Percentiles rank a stretch among this genome's conserved stretches.
These are phyloP conservation scores for Chiloscyllium plagiosum DNA, from an alignment of 2,113 vertebrate genomes.

Conservation along the genomic window DNA sequence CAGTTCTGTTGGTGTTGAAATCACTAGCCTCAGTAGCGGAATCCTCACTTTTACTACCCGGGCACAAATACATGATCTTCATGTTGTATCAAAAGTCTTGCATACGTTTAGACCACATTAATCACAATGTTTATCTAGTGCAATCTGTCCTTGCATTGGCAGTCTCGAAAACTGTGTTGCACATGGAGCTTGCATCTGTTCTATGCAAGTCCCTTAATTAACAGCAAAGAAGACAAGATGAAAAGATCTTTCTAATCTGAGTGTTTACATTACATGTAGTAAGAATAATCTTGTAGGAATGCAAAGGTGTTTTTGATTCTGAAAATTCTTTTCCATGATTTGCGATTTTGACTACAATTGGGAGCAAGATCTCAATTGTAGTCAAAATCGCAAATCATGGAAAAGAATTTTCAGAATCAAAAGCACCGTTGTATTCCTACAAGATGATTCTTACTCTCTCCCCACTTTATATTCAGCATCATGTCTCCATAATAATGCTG, in stretches of 20 bases:
- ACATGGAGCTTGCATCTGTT: conserved; percentile 9
- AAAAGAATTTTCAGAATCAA: too few species aligned
- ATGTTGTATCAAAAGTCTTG: neutral
- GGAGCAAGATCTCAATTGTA: neutral
- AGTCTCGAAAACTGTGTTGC: neutral
- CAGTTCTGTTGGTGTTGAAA: neutral
- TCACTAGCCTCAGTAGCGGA: neutral
- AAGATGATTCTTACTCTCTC: neutral
- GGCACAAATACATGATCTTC: neutral
- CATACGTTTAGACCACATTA: conserved; percentile 23
- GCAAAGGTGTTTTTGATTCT: neutral
- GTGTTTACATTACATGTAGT: neutral
- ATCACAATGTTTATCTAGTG: conserved; percentile 13
- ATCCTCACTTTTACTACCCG: neutral
- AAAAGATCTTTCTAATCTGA: neutral
- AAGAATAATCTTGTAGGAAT: neutral
- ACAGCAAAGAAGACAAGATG: neutral
- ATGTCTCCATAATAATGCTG: neutral
- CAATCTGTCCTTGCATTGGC: conserved; percentile 6
- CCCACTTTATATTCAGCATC: neutral
- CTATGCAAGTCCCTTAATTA: neutral
- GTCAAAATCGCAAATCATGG: too few species aligned
- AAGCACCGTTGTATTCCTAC: too few species aligned
- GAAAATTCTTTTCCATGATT: neutral
- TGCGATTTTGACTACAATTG: neutral